These are phyloP conservation scores for Holothuria leucospilota DNA, from an alignment of 53 echinoderm and acorn worm genomes.

Conservation along the genomic window DNA sequence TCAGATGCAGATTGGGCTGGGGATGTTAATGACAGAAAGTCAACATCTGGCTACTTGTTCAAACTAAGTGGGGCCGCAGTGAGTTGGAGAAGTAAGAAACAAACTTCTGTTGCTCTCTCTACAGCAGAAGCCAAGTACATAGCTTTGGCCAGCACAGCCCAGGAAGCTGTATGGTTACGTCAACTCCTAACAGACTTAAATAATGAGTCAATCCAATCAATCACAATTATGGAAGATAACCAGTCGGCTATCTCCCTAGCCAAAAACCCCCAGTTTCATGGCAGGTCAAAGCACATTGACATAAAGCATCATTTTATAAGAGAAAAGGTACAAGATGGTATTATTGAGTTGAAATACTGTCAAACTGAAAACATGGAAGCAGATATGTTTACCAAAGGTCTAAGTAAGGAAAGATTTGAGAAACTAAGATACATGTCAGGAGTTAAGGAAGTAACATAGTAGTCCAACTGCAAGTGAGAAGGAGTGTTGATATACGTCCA, in stretches of 20 bases:
- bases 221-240: no score
- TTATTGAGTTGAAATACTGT: not conserved
- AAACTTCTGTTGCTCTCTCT: no score
- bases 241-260: not conserved
- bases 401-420: no score
- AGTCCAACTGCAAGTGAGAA: conserved; percentile 16
- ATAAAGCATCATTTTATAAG: not conserved
- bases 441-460: not conserved
- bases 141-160: no score
- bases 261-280: conserved; percentile 12
- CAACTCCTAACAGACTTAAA: not conserved
- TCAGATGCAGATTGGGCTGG: conserved; percentile 27
- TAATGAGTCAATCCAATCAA: not conserved
- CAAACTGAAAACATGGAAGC: not conserved
- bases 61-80: no score
- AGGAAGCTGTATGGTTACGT: not conserved
- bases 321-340: conserved; percentile 3
- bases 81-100: no score
- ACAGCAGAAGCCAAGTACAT: not conserved
- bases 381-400: not conserved
- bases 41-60: no score
- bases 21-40: conserved; percentile 12
- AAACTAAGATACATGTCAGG: not conserved
- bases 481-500: not conserved
- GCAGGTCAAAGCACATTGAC: not conserved